Conservation (phyloP, 92 coral and sea anemone species). For the Actinostola sp. region DNA sequence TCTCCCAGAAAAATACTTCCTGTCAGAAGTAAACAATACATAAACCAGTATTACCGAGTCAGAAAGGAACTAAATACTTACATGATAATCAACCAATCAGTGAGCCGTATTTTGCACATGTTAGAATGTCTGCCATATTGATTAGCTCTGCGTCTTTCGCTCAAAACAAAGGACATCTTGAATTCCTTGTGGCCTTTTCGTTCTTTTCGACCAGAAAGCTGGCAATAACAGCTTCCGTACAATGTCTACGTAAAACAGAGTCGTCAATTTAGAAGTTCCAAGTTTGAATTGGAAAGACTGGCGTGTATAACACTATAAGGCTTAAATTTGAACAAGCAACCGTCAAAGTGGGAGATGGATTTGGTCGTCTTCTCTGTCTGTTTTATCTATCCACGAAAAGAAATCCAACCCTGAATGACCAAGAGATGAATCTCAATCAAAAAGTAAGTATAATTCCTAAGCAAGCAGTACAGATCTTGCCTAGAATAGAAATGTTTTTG, state of each 20-base stretch:
- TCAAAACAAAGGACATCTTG: slow-evolving; percentile 7
- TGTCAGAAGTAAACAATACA: no score
- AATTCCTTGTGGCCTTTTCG: background rate
- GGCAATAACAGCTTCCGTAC: background rate
- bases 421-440: background rate
- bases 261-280: background rate
- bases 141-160: slow-evolving; percentile 16
- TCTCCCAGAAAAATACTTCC: no score
- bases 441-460: slow-evolving; percentile 13
- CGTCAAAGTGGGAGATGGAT: background rate
- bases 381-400: background rate
- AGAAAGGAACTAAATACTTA: background rate
- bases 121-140: slow-evolving; percentile 21
- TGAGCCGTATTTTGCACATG: slow-evolving; percentile 20
- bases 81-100: slow-evolving; percentile 20
- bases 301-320: background rate
- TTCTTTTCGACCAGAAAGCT: background rate
- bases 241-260: background rate
- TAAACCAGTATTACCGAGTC: no score
- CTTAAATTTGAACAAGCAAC: background rate
- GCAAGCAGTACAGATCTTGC: no score
- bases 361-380: background rate
- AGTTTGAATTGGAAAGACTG: background rate
- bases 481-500: background rate
- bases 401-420: background rate